Percentiles rank a stretch among this genome's conserved stretches.
These are phyloP conservation scores for Donacobius atricapilla DNA, from an alignment of 2,113 vertebrate species.

Conservation along the genomic window DNA sequence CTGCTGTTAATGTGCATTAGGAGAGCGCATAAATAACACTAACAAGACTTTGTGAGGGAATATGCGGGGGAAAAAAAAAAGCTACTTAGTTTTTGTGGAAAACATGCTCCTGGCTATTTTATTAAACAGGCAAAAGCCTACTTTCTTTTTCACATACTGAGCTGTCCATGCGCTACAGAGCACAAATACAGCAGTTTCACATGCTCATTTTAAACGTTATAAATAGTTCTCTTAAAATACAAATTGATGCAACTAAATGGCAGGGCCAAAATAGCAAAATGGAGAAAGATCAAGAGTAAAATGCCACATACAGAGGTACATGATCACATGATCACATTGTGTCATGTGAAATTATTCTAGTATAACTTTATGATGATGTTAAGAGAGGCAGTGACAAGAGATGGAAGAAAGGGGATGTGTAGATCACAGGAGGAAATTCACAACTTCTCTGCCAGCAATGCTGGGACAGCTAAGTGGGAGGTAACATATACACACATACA, in stretches of 20 bases:
- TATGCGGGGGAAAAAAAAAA: not conserved
- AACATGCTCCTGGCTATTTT: not conserved
- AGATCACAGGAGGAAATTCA: not conserved
- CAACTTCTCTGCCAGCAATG: not conserved
- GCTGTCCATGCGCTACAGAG: not conserved
- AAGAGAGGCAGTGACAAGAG: not conserved
- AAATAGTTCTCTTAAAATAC: not conserved
- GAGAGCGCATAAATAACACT: not conserved
- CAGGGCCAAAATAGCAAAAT: not conserved
- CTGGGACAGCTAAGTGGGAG: not conserved
- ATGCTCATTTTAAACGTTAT: not conserved
- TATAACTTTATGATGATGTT: not conserved
- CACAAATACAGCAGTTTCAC: not conserved
- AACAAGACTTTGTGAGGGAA: not conserved
- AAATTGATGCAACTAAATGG: not conserved
- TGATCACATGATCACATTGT: not conserved
- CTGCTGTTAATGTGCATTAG: not conserved
- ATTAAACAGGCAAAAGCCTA: not conserved
- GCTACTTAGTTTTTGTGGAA: not conserved
- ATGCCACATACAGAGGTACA: not conserved
- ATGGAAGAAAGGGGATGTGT: not conserved
- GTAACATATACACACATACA: not conserved
- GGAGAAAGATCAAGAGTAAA: not conserved
- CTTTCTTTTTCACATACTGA: not conserved
- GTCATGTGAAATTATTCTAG: not conserved